phyloP scores from a whole-genome alignment of 2,888 invertebrate species.

The Lordiphosa fenestrarum region DNA sequence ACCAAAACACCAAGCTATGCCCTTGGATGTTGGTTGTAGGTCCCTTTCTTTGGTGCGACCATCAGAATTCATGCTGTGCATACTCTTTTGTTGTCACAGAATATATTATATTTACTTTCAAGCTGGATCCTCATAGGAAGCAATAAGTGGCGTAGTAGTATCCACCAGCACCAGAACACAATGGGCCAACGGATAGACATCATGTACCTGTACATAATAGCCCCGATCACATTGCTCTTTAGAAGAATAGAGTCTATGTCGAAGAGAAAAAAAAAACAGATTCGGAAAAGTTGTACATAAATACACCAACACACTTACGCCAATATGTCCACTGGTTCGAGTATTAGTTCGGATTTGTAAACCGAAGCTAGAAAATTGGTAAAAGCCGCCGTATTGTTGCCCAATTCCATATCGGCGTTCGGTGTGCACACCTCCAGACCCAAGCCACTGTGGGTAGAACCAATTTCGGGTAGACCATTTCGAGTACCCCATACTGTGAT shows the following conservation, averaged over 20 bases:
- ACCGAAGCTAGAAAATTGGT: slow-evolving; percentile 80
- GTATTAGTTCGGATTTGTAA: slow-evolving; percentile 80
- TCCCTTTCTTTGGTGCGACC: no score
- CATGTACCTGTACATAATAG: slow-evolving; percentile 82
- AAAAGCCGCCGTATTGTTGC: slow-evolving; percentile 79
- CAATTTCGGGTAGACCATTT: slow-evolving; percentile 78
- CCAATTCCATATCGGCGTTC: slow-evolving; percentile 67
- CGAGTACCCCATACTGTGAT: slow-evolving; percentile 86
- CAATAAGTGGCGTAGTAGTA: slow-evolving; percentile 83
- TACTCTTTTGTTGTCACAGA: no score
- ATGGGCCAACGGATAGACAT: slow-evolving; percentile 82
- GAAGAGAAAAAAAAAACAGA: not conserved
- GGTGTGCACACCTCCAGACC: slow-evolving; percentile 55
- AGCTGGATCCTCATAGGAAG: slow-evolving; percentile 64
- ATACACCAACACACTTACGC: slow-evolving; percentile 79
- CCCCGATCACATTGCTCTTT: slow-evolving; percentile 81
- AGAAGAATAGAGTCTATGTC: slow-evolving; percentile 82
- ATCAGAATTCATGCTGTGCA: no score
- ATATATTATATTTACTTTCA: no score
- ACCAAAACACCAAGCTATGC: no score
- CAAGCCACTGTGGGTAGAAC: slow-evolving; percentile 42
- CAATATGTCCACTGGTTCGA: slow-evolving; percentile 82
- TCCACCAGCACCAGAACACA: slow-evolving; percentile 84
- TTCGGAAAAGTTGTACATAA: not conserved
- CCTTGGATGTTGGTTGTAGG: no score